phyloP scores from a whole-genome alignment of 2,113 vertebrate species.

The Mystacornis crossleyi region DNA sequence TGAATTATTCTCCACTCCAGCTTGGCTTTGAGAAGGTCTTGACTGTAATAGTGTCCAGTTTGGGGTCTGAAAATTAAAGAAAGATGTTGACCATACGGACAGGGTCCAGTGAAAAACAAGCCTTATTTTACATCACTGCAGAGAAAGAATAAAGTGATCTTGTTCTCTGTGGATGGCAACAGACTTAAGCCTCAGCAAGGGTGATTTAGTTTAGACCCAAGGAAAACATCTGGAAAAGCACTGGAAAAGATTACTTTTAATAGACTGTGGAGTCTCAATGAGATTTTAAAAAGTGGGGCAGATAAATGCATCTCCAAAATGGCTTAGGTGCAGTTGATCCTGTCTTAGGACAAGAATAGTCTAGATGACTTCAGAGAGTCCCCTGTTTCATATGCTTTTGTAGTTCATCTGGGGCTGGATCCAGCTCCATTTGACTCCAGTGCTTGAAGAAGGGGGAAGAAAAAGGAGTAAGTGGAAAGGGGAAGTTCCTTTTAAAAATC shows the following conservation, averaged over 20 bases:
- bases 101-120: background rate
- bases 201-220: background rate
- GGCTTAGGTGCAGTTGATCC: background rate
- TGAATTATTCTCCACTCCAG: background rate
- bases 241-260: background rate
- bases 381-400: background rate
- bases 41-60: background rate
- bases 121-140: background rate
- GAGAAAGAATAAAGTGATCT: background rate
- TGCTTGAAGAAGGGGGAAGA: background rate
- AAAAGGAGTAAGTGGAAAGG: background rate
- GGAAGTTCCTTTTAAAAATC: background rate
- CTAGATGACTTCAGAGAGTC: background rate
- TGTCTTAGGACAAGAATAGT: background rate
- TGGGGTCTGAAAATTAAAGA: background rate
- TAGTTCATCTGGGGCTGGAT: background rate
- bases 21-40: background rate
- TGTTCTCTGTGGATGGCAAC: background rate
- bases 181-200: background rate
- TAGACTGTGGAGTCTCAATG: background rate
- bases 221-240: background rate
- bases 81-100: background rate
- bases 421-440: background rate
- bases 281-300: background rate
- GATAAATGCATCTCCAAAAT: background rate